Evolutionary conservation across 1,140 invertebrate genomes (phyloP).

Genomic region (Drosophila bocki): DNA sequence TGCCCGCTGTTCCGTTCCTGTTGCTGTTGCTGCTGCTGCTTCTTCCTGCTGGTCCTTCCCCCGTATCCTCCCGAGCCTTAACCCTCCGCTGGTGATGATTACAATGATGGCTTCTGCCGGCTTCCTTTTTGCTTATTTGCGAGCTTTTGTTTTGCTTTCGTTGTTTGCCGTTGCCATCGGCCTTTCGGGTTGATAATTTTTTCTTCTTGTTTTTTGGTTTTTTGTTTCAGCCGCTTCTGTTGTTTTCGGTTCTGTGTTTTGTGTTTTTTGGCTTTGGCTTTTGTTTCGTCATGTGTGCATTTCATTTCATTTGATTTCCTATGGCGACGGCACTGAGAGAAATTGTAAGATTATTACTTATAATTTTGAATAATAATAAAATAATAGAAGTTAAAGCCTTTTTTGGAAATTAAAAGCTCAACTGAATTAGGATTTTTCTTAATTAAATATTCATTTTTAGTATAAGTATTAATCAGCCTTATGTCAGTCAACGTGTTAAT

Average conservation of each 20-base stretch:
- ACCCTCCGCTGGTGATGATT: conserved; percentile 77
- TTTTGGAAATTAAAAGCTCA: neutral
- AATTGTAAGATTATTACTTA: neutral
- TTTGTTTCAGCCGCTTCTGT: conserved; percentile 31
- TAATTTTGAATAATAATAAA: neutral
- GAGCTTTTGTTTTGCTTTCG: conserved; percentile 72
- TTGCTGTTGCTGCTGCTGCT: conserved; percentile 24
- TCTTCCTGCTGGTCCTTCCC: conserved; percentile 30
- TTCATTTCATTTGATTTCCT: conserved; percentile 84
- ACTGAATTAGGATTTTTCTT: neutral
- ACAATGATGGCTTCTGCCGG: conserved; percentile 76
- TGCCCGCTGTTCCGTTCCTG: conserved; percentile 53
- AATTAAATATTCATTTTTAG: too few relatives aligned
- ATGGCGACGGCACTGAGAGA: conserved; percentile 56
- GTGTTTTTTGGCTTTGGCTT: conserved; percentile 70
- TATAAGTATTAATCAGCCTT: too few relatives aligned
- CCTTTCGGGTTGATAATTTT: conserved; percentile 80
- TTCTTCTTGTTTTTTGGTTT: conserved; percentile 30
- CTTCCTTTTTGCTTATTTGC: conserved; percentile 77
- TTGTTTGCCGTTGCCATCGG: conserved; percentile 55
- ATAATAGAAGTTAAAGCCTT: neutral
- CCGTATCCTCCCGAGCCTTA: conserved; percentile 22
- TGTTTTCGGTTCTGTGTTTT: conserved; percentile 49
- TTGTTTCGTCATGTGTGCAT: conserved; percentile 82
- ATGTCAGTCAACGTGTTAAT: too few relatives aligned